Evolutionary conservation across 2,797 vertebrate species (phyloP), one percentile per base, ranked within the genome.

Genomic region (Morus bassanus): DNA sequence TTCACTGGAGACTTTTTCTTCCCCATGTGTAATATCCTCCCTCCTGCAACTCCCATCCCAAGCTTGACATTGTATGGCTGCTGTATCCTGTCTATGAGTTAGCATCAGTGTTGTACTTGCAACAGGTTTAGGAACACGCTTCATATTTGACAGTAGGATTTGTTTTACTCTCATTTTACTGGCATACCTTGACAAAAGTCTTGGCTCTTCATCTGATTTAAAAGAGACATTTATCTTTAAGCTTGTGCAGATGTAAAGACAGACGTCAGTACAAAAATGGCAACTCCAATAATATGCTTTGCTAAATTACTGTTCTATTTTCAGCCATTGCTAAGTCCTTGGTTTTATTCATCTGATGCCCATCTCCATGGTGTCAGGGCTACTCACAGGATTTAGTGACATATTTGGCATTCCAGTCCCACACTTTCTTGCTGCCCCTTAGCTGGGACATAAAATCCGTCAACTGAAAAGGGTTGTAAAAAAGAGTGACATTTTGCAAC

Each of bases 1-100:
- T 93, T 57, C 85, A 70, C 64, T 61, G 22, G 39, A 95, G 72
- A 88, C 51, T 65, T 95, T 93, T 90, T 76, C 48, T 85, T 69
- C 74, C 8, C 22, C 48, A 67, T 45, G 72, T 84, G 72, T 91
- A 93, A 85, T 48, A 54, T 54, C 39, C 7, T 19, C 13, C 11
- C 46, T 91, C 67, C 88, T 86, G 41, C 57, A 75, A 39, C 21
- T 92, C 60, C 43, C 21, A 50, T 65, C 30, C 24, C 46, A 83
- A 65, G 4, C 18, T 4, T 83, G 48, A 85, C 37, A 48, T 35
- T 1, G 0, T 27, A 35, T 39, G 37, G 18, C 19, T 67, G 45
- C 15, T 75, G 19, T 60, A 41, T 59, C 53, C 31, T 51, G 2
- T 46, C n/a, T 73, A 4, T 27, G 88, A 22, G 10, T 48, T 72